phyloP scores from a whole-genome alignment of 2,888 invertebrate species.

The Tenthredo distinguenda region DNA sequence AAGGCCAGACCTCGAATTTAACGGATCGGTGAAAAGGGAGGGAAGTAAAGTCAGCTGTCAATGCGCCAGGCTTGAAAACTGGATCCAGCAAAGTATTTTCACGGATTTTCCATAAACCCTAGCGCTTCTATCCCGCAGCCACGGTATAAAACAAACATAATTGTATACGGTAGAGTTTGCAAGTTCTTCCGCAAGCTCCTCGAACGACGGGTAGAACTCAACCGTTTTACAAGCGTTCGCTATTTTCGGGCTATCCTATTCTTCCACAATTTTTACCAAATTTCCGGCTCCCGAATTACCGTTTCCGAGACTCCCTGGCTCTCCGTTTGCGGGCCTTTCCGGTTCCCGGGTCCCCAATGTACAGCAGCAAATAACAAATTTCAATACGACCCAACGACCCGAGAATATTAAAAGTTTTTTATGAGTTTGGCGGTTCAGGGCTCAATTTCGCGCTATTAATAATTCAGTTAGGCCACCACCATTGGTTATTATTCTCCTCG shows the following conservation, averaged over 20 bases:
- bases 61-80: neutral
- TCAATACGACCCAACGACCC: constrained; percentile 21
- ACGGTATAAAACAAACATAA: neutral
- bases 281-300: neutral
- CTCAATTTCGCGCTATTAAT: constrained; percentile 49
- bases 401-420: constrained; percentile 34
- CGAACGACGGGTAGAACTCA: neutral
- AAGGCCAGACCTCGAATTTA: constrained; percentile 20
- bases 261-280: neutral
- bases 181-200: neutral
- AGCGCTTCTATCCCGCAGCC: neutral
- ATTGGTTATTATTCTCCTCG: constrained; percentile 51
- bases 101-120: neutral
- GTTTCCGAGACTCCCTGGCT: neutral
- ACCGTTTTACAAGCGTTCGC: neutral
- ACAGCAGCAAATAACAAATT: constrained; percentile 23
- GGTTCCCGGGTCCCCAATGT: neutral
- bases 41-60: neutral
- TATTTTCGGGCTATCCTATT: neutral
- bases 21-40: constrained; percentile 18
- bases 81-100: constrained; percentile 3
- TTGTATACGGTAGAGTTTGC: neutral
- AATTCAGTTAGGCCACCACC: constrained; percentile 41
- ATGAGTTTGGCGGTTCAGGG: constrained; percentile 33
- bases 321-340: neutral